Evolutionary conservation across 2,888 invertebrate species (phyloP).

Genomic region (Acronicta leporina): DNA sequence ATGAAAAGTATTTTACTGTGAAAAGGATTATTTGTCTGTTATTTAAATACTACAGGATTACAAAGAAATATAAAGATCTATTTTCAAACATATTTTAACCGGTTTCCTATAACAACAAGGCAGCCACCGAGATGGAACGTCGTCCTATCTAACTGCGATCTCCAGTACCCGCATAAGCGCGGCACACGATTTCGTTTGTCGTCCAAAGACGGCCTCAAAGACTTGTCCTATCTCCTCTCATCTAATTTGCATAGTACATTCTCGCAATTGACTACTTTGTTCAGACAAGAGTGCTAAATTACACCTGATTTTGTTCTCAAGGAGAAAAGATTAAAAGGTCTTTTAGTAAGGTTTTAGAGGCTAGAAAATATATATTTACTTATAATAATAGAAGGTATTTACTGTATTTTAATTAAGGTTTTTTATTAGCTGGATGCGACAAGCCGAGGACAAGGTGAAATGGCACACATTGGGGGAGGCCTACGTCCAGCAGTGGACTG

Average conservation of each 20-base stretch:
- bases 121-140: neutral
- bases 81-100: neutral
- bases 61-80: too few species aligned
- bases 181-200: constrained; percentile 30
- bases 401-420: too few species aligned
- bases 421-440: too few species aligned
- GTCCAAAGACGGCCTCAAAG: constrained; percentile 39
- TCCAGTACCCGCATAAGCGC: constrained; percentile 40
- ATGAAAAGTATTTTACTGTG: too few species aligned
- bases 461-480: too few species aligned
- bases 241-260: constrained; percentile 45
- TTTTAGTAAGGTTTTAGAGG: neutral
- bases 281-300: constrained; percentile 26
- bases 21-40: too few species aligned
- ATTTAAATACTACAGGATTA: too few species aligned
- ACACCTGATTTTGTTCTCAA: constrained; percentile 23
- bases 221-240: constrained; percentile 25
- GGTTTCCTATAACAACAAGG: neutral
- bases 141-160: constrained; percentile 11
- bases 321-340: neutral
- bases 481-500: too few species aligned
- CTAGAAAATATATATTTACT: too few species aligned
- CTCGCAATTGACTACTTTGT: constrained; percentile 32
- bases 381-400: too few species aligned
- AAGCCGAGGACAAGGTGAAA: too few species aligned